phyloP scores from a whole-genome alignment of 2,888 invertebrate genomes.

The Podotricha telesiphe region DNA sequence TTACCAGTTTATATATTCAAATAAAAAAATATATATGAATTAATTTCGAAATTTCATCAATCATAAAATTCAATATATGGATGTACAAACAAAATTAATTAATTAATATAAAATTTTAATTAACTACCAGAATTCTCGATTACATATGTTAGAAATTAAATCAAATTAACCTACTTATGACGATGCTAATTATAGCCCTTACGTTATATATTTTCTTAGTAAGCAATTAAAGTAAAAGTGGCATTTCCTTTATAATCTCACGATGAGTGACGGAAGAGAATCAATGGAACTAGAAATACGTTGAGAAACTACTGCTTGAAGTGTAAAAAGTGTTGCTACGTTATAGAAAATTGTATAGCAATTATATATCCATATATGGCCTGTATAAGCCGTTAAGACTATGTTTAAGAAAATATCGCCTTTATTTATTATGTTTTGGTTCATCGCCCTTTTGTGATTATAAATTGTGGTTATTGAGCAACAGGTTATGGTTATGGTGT shows the following conservation, averaged over 20 bases:
- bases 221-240: constrained; percentile 56
- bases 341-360: constrained; percentile 38
- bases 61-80: background rate
- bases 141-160: background rate
- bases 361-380: constrained; percentile 39
- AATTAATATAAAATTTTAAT: background rate
- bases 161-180: constrained; percentile 31
- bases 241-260: constrained; percentile 63
- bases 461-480: background rate
- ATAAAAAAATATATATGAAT: background rate
- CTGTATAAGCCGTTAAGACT: constrained; percentile 26
- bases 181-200: constrained; percentile 37
- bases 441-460: background rate
- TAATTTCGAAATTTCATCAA: background rate
- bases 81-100: background rate
- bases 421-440: constrained; percentile 6
- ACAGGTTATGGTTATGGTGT: no score
- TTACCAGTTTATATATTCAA: no score
- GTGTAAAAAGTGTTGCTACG: constrained; percentile 30
- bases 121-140: constrained; percentile 4
- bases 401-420: background rate
- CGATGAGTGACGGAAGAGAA: constrained; percentile 55
- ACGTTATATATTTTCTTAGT: constrained; percentile 58
- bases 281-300: constrained; percentile 50
- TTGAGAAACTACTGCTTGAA: constrained; percentile 48